Evolutionary conservation across 2,797 vertebrate genomes (phyloP).

Genomic region (Paratrypauchen microcephalus): DNA sequence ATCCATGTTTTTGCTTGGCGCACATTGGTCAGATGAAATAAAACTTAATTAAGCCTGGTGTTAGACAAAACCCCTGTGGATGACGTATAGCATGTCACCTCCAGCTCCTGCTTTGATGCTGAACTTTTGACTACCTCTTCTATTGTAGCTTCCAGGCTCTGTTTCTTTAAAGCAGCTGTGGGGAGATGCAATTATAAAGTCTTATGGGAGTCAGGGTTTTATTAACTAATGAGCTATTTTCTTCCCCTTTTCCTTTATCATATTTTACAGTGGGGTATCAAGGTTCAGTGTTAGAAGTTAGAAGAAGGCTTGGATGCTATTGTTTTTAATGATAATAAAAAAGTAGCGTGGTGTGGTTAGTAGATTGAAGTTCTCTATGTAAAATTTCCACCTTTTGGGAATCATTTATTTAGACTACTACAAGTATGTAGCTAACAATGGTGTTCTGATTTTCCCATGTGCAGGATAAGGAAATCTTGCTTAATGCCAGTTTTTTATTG

Average conservation of each 20-base stretch:
- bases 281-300: slow-evolving; percentile 44
- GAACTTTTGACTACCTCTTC: slow-evolving; percentile 61
- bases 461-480: no score
- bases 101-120: slow-evolving; percentile 49
- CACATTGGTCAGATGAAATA: not conserved
- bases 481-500: no score
- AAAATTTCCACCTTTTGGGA: no score
- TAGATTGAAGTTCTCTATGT: no score
- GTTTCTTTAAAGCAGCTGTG: slow-evolving; percentile 43
- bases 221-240: slow-evolving; percentile 56
- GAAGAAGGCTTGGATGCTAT: slow-evolving; percentile 12
- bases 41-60: slow-evolving; percentile 8
- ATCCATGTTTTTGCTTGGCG: not conserved
- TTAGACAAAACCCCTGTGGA: slow-evolving; percentile 21
- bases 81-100: slow-evolving; percentile 6
- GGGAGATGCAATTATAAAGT: slow-evolving; percentile 58
- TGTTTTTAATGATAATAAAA: not conserved
- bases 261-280: slow-evolving; percentile 17
- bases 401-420: no score
- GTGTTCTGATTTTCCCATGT: no score
- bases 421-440: no score
- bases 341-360: no score
- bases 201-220: slow-evolving; percentile 56
- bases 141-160: slow-evolving; percentile 35
- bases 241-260: slow-evolving; percentile 21